phyloP scores from a whole-genome alignment of 2,888 invertebrate species.

The Thumatha senex region DNA sequence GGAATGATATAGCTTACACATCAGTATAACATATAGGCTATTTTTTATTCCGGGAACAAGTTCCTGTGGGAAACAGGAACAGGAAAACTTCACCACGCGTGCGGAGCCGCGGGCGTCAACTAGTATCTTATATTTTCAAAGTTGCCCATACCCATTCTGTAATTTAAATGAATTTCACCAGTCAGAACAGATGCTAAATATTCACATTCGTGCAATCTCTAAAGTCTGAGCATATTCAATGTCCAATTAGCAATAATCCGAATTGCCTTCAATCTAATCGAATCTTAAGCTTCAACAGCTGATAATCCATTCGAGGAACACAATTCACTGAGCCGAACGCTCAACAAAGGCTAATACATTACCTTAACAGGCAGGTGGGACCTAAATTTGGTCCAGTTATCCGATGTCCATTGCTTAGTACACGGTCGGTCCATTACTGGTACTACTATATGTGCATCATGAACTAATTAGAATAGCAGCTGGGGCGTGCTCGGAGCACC shows the following conservation, averaged over 20 bases:
- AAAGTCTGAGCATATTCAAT: too few relatives aligned
- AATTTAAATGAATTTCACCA: too few relatives aligned
- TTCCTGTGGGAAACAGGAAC: too few relatives aligned
- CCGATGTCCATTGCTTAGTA: constrained; percentile 34
- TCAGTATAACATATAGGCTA: too few relatives aligned
- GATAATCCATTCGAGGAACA: constrained; percentile 6
- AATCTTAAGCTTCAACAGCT: constrained; percentile 7
- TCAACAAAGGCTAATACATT: constrained; percentile 32
- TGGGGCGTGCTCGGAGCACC: constrained; percentile 25
- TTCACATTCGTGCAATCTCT: too few relatives aligned
- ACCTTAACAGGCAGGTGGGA: constrained; percentile 31
- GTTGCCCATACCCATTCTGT: too few relatives aligned
- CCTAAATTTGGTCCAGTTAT: constrained; percentile 25
- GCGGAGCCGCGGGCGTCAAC: too few relatives aligned
- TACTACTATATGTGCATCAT: constrained; percentile 39
- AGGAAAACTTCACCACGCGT: too few relatives aligned
- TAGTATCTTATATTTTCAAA: too few relatives aligned
- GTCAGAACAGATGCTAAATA: too few relatives aligned
- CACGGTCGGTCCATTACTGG: constrained; percentile 52
- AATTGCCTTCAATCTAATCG: background rate
- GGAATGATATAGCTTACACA: too few relatives aligned
- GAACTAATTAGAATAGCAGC: constrained; percentile 50
- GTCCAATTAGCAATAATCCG: background rate
- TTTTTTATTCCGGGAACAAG: too few relatives aligned
- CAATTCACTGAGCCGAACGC: constrained; percentile 13